A percentile compares a stretch with the other conserved stretches of the same genome.
These are phyloP conservation scores for Sciurus niger DNA, from an alignment of 2,113 vertebrate genomes.

Conservation along the genomic window DNA sequence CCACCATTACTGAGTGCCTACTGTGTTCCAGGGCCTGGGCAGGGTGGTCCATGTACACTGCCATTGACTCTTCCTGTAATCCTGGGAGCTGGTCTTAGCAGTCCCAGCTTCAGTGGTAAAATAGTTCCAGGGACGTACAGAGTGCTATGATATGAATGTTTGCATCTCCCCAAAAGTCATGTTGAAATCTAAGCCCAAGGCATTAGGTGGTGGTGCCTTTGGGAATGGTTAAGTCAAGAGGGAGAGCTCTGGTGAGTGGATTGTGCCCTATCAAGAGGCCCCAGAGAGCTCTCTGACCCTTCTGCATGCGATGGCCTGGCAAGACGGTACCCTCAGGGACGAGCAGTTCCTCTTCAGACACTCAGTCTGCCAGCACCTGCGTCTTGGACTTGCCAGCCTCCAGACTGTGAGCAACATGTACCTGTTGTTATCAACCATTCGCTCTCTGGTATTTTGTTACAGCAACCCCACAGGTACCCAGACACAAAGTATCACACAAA, in stretches of 20 bases:
- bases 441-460: background rate
- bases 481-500: background rate
- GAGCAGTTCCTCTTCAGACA: background rate
- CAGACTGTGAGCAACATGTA: background rate
- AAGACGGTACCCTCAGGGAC: background rate
- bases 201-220: background rate
- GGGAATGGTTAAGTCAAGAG: background rate
- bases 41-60: rapidly evolving
- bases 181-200: background rate
- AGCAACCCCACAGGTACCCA: background rate
- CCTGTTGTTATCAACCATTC: background rate
- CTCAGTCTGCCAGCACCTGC: background rate
- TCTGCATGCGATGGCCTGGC: background rate
- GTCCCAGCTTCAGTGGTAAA: background rate
- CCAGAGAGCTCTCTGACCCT: background rate
- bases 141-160: background rate
- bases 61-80: background rate
- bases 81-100: background rate
- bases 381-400: background rate
- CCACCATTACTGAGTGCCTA: background rate
- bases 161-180: too few species aligned
- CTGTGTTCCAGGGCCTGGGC: background rate
- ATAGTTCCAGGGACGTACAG: background rate
- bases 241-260: background rate
- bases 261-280: background rate